Evolutionary conservation across 2,888 invertebrate genomes (phyloP).

Genomic region (Drosophila yooni): DNA sequence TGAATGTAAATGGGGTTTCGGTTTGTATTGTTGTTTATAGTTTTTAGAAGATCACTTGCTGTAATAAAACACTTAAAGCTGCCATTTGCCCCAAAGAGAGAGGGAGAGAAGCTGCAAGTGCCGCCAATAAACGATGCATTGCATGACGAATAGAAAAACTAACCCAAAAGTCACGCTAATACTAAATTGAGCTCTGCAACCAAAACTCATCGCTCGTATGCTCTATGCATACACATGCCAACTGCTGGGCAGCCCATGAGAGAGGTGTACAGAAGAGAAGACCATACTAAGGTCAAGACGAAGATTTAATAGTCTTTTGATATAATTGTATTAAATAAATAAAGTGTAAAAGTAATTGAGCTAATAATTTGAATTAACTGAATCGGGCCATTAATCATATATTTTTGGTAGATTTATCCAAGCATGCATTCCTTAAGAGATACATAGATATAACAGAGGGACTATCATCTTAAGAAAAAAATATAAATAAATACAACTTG

Average conservation of each 20-base stretch:
- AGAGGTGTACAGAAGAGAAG: background rate
- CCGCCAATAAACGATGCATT: constrained; percentile 73
- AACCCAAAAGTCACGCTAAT: constrained; percentile 81
- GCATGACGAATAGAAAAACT: constrained; percentile 79
- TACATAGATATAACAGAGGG: background rate
- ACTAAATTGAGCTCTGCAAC: constrained; percentile 73
- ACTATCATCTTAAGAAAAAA: background rate
- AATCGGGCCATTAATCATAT: too few relatives aligned
- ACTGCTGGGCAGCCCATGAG: background rate
- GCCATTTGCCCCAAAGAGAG: constrained; percentile 33
- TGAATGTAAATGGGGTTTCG: constrained; percentile 42
- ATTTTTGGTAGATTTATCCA: background rate
- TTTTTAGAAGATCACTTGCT: constrained; percentile 75
- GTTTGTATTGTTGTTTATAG: constrained; percentile 39
- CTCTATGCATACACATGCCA: constrained; percentile 56
- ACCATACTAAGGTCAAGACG: background rate
- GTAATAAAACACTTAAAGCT: constrained; percentile 68
- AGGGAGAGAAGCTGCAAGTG: constrained; percentile 28
- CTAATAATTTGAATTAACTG: background rate
- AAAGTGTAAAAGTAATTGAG: background rate
- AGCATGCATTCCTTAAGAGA: background rate
- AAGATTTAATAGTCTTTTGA: constrained; percentile 7
- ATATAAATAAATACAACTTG: background rate
- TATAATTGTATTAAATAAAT: background rate
- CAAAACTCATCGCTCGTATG: constrained; percentile 50